A percentile compares a stretch with the other conserved stretches of the same genome.
Evolutionary conservation across 92 coral and sea anemone species (phyloP).

Genomic region (Porites divaricata): DNA sequence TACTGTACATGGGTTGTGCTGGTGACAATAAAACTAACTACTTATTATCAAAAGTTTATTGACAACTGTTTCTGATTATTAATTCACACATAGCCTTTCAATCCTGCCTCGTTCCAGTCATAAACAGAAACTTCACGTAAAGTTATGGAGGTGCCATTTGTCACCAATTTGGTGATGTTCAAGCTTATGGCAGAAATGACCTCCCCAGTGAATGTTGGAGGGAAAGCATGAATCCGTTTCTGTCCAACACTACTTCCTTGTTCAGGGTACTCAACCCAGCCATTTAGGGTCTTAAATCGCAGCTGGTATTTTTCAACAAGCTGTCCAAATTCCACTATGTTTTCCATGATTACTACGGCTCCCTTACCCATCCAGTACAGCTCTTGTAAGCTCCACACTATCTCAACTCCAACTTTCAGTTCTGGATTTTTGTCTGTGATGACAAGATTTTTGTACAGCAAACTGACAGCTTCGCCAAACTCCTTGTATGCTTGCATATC

Average conservation of each 20-base stretch:
- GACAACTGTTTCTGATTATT: no score
- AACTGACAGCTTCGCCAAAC: conserved; percentile 64
- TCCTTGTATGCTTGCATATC: conserved; percentile 70
- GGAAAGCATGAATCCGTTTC: conserved; percentile 72
- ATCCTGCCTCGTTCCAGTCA: conserved; percentile 10
- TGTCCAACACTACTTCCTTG: conserved; percentile 74
- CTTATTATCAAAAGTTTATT: no score
- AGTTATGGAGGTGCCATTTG: conserved; percentile 6
- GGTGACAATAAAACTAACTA: no score
- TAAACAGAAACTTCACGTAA: conserved; percentile 41
- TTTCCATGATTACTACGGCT: conserved; percentile 78
- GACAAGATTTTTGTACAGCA: conserved; percentile 56
- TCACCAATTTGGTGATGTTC: conserved; percentile 56
- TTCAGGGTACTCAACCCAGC: conserved; percentile 8
- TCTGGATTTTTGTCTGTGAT: conserved; percentile 35
- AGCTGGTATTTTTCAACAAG: conserved; percentile 47
- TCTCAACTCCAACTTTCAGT: conserved; percentile 34
- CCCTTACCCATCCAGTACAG: conserved; percentile 46
- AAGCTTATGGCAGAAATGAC: conserved; percentile 39
- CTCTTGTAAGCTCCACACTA: conserved; percentile 16
- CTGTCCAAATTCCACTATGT: conserved; percentile 57
- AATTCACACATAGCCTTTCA: not conserved
- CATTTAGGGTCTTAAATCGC: conserved; percentile 16
- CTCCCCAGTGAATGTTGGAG: conserved; percentile 29
- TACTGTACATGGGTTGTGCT: no score